Conservation (phyloP, 1,140 invertebrate species). For the Cotesia glomerata region DNA sequence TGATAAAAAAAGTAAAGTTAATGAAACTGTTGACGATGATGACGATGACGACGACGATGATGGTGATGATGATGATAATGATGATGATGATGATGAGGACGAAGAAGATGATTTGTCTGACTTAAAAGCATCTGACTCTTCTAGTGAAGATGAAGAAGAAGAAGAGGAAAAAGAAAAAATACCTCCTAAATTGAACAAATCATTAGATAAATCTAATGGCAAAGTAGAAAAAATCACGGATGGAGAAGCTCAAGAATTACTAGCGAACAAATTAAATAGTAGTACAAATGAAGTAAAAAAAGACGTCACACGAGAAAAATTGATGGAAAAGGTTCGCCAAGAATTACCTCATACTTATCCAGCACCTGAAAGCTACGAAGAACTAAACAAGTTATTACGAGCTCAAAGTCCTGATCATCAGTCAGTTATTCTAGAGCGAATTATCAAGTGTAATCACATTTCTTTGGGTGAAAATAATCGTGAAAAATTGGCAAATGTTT, state of each 20-base stretch:
- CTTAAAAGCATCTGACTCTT: constrained; percentile 55
- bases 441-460: constrained; percentile 86
- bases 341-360: constrained; percentile 76
- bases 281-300: constrained; percentile 46
- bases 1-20: constrained; percentile 44
- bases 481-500: constrained; percentile 75
- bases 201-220: too few relatives aligned
- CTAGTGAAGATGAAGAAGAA: constrained; percentile 52
- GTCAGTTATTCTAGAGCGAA: constrained; percentile 75
- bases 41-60: constrained; percentile 45
- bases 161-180: constrained; percentile 28
- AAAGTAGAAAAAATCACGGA: neutral
- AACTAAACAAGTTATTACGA: constrained; percentile 70
- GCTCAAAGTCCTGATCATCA: constrained; percentile 70
- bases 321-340: constrained; percentile 68
- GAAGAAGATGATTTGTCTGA: constrained; percentile 61
- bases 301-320: constrained; percentile 57
- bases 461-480: constrained; percentile 78
- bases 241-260: constrained; percentile 18
- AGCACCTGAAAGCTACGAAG: constrained; percentile 72
- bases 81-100: constrained; percentile 33
- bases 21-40: constrained; percentile 39
- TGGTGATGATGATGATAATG: constrained; percentile 41
- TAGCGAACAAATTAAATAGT: constrained; percentile 36
- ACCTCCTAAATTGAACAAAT: neutral